phyloP scores from a whole-genome alignment of 2,888 invertebrate genomes.

The Taphrorychus bicolor region DNA sequence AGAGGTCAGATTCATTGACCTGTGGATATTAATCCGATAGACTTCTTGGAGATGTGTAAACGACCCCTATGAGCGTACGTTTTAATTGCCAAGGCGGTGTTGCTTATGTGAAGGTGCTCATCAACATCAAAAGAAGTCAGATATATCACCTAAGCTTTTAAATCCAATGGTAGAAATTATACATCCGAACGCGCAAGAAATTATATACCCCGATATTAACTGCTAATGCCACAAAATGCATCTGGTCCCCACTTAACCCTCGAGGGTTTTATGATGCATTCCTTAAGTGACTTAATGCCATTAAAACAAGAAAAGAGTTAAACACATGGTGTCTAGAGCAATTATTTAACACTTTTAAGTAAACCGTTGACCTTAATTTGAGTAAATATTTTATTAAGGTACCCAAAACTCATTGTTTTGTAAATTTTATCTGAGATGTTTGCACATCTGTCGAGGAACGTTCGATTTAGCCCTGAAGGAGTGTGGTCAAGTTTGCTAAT shows the following conservation, averaged over 20 bases:
- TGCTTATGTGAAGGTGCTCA: too few relatives aligned
- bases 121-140: too few relatives aligned
- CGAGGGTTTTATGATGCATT: background rate
- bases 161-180: background rate
- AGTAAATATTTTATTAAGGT: conserved; percentile 49
- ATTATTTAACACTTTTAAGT: conserved; percentile 57
- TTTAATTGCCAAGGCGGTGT: too few relatives aligned
- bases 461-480: background rate
- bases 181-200: background rate
- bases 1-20: background rate
- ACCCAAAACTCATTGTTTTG: conserved; percentile 15
- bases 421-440: background rate
- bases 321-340: conserved; percentile 47
- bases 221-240: background rate
- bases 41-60: background rate
- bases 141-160: background rate
- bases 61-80: too few relatives aligned
- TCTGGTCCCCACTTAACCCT: background rate
- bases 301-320: background rate
- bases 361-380: conserved; percentile 52
- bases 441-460: background rate
- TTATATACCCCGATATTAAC: background rate
- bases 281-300: background rate
- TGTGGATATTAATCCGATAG: background rate
- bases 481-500: background rate